Conservation (phyloP, 1,140 invertebrate species). For the Drosophila leontia region DNA sequence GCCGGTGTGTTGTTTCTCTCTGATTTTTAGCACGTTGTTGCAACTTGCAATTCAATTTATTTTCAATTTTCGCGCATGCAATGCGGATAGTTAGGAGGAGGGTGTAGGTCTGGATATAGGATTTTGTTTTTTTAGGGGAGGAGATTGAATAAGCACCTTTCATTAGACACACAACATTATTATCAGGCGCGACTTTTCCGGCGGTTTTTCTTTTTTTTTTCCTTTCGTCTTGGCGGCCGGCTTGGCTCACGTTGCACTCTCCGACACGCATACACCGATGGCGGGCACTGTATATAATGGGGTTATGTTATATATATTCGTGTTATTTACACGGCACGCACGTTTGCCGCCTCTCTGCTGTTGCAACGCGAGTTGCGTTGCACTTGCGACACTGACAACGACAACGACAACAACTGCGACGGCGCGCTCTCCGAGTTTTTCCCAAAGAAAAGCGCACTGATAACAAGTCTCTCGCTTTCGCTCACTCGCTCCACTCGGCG, state of each 20-base stretch:
- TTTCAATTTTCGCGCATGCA: constrained; percentile 79
- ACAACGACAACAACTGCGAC: constrained; percentile 51
- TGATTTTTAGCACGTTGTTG: constrained; percentile 74
- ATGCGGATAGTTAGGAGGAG: constrained; percentile 10
- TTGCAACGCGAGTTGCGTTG: constrained; percentile 61
- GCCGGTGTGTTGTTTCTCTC: constrained; percentile 21
- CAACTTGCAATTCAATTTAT: constrained; percentile 83
- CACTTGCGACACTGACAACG: constrained; percentile 52
- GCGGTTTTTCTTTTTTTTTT: constrained; percentile 22
- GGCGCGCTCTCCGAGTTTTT: constrained; percentile 51
- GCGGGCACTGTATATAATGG: constrained; percentile 35
- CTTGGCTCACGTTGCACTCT: constrained; percentile 37
- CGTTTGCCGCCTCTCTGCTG: constrained; percentile 63
- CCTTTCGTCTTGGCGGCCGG: constrained; percentile 44
- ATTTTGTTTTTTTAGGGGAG: constrained; percentile 13
- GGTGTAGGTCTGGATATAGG: not conserved
- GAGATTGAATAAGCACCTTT: constrained; percentile 51
- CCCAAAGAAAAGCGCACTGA: constrained; percentile 30
- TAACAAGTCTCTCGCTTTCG: constrained; percentile 24
- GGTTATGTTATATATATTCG: constrained; percentile 22
- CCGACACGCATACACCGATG: constrained; percentile 38
- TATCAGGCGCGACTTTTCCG: constrained; percentile 64
- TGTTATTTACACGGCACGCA: constrained; percentile 73
- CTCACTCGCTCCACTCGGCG: constrained; percentile 32
- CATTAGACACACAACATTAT: constrained; percentile 75